Evolutionary conservation across 2,888 invertebrate genomes (phyloP), one percentile per base, ranked within the genome.

Genomic region (Chirona hameri): DNA sequence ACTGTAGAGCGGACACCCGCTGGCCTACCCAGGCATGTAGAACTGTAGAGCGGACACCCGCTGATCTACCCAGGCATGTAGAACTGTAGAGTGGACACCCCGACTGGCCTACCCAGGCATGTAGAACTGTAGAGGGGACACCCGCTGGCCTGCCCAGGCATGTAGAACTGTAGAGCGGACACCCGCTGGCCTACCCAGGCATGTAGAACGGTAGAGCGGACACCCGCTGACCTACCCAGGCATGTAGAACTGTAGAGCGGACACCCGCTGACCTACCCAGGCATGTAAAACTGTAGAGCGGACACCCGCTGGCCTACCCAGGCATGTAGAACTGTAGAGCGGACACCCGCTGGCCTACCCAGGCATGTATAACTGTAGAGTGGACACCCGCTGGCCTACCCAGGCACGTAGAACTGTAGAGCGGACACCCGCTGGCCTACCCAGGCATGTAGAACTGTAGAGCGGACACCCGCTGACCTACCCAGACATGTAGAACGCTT

Each of bases 51-150:
- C 88, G 95, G 94, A 86, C 96, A 96, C 87, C 96, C 96, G 21
- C 90, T 97, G 82, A 89, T 94, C 84, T 97, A 93, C 88, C 92
- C 92, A 86, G 93, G 91, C 91, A 87, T 85, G 81, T n/a, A n/a
- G n/a, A n/a, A n/a, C n/a, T n/a, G n/a, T n/a, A 97, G 86, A 97
- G 97, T 88, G 95, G 94, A 86, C 96, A 96, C 87, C 96, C 96
- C n/a, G n/a, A 18, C 90, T 97, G 82, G 89, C 94, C 84, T 97
- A 93, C 88, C 92, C 92, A 86, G 93, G 91, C 91, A 87, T 85
- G 81, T n/a, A n/a, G n/a, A n/a, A n/a, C n/a, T n/a, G n/a, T n/a
- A 97, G 86, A 97, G 97, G 88, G 95, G 94, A 86, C 96, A 96
- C 87, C 96, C 96, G 21, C 90, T 97, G 82, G 89, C 94, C 84